Evolutionary conservation across 2,113 vertebrate species (phyloP), one percentile per base, ranked within the genome.

Genomic region (Salvelinus fontinalis): DNA sequence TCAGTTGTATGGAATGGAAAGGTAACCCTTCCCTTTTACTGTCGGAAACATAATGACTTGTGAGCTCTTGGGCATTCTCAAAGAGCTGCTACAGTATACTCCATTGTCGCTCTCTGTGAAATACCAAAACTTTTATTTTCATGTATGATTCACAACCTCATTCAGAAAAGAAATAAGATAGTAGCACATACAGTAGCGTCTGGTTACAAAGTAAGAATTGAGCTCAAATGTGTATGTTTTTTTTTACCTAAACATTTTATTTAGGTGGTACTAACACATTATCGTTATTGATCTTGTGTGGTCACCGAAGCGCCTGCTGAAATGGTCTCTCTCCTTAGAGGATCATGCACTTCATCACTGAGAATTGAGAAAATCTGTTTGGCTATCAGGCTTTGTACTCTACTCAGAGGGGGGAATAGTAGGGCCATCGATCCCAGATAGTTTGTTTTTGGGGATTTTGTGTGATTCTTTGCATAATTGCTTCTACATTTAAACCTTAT

Each of bases 21-120:
- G 68, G 68, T 70, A 48, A 70, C 68, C 22, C 68, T 70, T 70
- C 68, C 44, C 11, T 51, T 70, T 70, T 24, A 49, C 44, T 70
- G 22, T 49, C 22, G 3, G 68, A 44, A 22, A 12, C n/a, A 24
- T 51, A 70, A 70, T 44, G 39, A 70, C 68, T 20, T 4, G 22
- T 49, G 39, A 44, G 68, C 39, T 70, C 68, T 26, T 48, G 68
- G 68, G 68, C 68, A 70, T 44, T 70, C 34, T 5, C 39, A 49
- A 49, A 49, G 68, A 49, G 68, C 44, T 70, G 44, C 68, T 18
- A 44, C 39, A 11, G 39, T 44, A 24, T 64, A 22, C 68, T 70
- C 13, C 12, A 18, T 29, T 51, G 68, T 49, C 34, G 44, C 22
- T 49, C 34, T 24, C 20, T 22, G 68, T n/a, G n/a, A 49, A 24